A percentile compares a stretch with the other conserved stretches of the same genome.
Evolutionary conservation across 2,797 vertebrate species (phyloP).

Genomic region (Bothrops alternatus): DNA sequence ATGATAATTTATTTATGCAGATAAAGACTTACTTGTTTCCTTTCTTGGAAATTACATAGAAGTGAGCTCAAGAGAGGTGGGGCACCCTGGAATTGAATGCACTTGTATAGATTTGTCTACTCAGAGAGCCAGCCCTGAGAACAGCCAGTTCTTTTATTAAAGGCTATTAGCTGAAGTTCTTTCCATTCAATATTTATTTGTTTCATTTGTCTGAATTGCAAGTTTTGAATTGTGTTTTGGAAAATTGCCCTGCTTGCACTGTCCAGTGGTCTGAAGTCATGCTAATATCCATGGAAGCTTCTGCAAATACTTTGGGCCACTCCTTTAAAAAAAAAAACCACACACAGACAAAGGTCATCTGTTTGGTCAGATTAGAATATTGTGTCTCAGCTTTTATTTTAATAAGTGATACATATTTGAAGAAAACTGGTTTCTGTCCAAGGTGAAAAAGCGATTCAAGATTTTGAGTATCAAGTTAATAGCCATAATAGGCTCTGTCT

Average conservation of each 20-base stretch:
- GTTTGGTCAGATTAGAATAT: neutral
- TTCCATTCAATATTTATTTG: slow-evolving; percentile 10
- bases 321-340: neutral
- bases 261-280: neutral
- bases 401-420: neutral
- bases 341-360: neutral
- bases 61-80: neutral
- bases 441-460: neutral
- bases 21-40: neutral
- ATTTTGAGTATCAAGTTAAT: neutral
- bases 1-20: neutral
- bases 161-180: neutral
- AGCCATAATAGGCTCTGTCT: neutral
- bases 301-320: neutral
- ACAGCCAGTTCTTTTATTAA: neutral
- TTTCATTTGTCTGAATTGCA: neutral
- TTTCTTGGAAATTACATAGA: neutral
- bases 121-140: neutral
- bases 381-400: neutral
- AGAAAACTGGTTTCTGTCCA: neutral
- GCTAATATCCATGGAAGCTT: neutral
- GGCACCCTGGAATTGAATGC: neutral
- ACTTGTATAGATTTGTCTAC: neutral
- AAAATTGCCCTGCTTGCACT: neutral
- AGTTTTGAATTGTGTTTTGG: neutral